Evolutionary conservation across 2,113 vertebrate genomes (phyloP), one percentile per base, ranked within the genome.

Genomic region (Eonycteris spelaea): DNA sequence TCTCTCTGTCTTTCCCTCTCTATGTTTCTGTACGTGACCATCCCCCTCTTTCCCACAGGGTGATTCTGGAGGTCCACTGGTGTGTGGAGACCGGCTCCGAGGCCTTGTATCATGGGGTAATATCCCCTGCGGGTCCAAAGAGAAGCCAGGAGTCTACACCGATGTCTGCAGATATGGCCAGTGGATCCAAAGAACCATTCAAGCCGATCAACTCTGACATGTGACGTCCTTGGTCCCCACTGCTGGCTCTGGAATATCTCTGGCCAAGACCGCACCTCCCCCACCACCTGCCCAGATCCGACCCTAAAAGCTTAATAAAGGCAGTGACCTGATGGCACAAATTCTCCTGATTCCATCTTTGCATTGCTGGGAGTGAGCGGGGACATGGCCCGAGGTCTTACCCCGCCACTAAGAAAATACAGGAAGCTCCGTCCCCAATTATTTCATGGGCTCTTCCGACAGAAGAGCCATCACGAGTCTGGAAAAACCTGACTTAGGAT

Each of bases 131-230:
- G 97, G 97, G 3, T 96, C 97, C 35, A 97, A 93, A 73, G 45
- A 96, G 51, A 97, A 96, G 59, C 97, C 97, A 0, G 97, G 97
- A 0, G 97, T 98, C 91, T 98, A 98, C 28, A 98, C 97, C 0
- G 16, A 97, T 0, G 78, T 98, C 82, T 98, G 97, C 48, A 86
- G 77, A 92, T 95, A 97, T 1, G 0, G 16, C 53, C 45, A 5
- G 22, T 98, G 97, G 97, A 94, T 98, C 63, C 61, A 15, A 30
- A 97, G 26, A 40, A 67, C 38, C 51, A 97, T 98, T 24, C 65
- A 26, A n/a, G 11, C 9, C 86, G 51, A 88, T 28, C 16, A 57
- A 63, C 18, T 43, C 67, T 89, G 53, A 51, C 55, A 0, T 10
- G 33, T 13, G 88, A 57, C 35, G 57, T 71, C 65, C 57, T 74